phyloP scores from a whole-genome alignment of 1,140 invertebrate species.

The Wasmannia auropunctata region DNA sequence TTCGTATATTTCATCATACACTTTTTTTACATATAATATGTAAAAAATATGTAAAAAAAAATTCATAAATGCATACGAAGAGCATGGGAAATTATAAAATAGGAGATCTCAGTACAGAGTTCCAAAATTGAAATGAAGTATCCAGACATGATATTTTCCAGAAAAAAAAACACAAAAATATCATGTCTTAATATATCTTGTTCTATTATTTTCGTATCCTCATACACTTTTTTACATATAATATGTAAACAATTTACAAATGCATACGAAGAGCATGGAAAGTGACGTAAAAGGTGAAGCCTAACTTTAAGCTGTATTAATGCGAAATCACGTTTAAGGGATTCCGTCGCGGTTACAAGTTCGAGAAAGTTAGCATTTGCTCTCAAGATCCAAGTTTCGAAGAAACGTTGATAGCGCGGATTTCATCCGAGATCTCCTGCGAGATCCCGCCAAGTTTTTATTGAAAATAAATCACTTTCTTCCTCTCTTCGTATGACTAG shows the following conservation, averaged over 20 bases:
- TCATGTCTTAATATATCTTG: neutral
- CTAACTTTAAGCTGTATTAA: conserved; percentile 23
- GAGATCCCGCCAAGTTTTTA: conserved; percentile 17
- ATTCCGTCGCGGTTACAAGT: neutral
- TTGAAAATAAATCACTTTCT: conserved; percentile 43
- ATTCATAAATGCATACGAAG: neutral
- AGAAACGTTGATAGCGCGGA: conserved; percentile 13
- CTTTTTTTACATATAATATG: neutral
- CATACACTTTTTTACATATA: neutral
- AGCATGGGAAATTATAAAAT: neutral
- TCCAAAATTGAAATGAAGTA: neutral
- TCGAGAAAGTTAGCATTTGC: conserved; percentile 21
- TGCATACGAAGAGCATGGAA: neutral
- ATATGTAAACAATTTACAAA: neutral
- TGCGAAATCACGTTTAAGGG: conserved; percentile 48
- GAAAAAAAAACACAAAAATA: no score
- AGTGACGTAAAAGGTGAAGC: neutral
- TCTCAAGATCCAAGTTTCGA: neutral
- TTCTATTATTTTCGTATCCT: neutral
- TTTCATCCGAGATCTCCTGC: conserved; percentile 4
- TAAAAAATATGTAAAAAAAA: no score
- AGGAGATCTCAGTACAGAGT: neutral
- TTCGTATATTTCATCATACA: neutral
- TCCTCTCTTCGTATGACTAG: neutral
- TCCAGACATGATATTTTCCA: no score